Base-by-base conservation (phyloP, 2,888 invertebrate genomes). In the Gryllus longicercus region DNA sequence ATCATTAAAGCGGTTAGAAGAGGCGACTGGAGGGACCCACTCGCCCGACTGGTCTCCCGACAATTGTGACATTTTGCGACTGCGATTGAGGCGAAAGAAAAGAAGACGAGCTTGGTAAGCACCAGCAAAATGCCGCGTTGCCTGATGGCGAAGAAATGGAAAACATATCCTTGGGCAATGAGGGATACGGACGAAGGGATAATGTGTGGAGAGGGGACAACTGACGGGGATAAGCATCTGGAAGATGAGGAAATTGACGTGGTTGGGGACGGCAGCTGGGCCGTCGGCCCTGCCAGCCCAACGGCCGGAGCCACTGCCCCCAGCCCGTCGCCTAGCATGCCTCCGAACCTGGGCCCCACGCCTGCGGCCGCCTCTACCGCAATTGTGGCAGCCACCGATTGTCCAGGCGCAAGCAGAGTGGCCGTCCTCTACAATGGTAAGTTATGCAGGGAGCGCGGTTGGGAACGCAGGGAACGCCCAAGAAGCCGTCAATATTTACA, bases 81-180 rank as follows among this genome's bases (percentile, higher is more conserved):
- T 38, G 38, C 38, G 38, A 38, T 38, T 38, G 38, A 38, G 8
- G 38, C 38, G 38, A 38, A 38, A 38, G 38, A 38, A 38, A 8
- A 38, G 38, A 38, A 38, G 38, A 38, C 38, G 16, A 23, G 76
- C 76, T 38, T 25, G 25, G 76, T 76, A 38, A 76, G 12, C 76
- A 21, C 74, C 89, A 88, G 89, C 89, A 91, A 90, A 88, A 96
- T 96, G 96, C 96, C 96, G 90, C 95, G 96, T 88, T 96, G 96
- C 91, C 93, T 96, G 89, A 96, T 96, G 95, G 96, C 96, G 86
- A 96, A 96, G 90, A 96, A 96, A 91, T 96, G 96, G 95, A 96
- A 96, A 92, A 94, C 92, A 88, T 93, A 93, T 87, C 92, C 93
- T 84, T 93, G 93, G 93, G 91, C 92, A 84, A 93, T 92, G 85